Evolutionary conservation across 2,888 invertebrate species (phyloP).

Genomic region (Carabus problematicus): DNA sequence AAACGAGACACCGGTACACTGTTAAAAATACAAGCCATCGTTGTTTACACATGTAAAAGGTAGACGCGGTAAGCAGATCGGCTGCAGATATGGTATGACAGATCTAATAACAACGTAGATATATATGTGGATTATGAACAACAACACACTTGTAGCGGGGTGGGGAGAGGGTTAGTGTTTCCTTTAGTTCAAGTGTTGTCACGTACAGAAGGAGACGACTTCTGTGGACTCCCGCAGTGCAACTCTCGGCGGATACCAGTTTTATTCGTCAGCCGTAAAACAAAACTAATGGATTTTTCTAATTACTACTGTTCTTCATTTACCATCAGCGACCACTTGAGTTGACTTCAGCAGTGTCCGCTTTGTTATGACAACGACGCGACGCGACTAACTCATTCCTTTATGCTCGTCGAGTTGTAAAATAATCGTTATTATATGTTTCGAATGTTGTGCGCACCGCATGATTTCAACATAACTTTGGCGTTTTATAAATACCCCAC

Average conservation of each 20-base stretch:
- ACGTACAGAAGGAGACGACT: slow-evolving; percentile 51
- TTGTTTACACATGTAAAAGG: not conserved
- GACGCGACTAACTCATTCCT: not conserved
- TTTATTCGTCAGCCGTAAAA: slow-evolving; percentile 50
- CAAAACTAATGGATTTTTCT: slow-evolving; percentile 54
- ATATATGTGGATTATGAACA: slow-evolving; percentile 30
- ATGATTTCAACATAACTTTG: no score
- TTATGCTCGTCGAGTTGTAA: not conserved
- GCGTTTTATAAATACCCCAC: no score
- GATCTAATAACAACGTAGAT: slow-evolving; percentile 40
- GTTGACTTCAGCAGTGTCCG: no score
- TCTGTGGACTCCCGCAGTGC: not conserved
- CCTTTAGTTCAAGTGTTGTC: slow-evolving; percentile 53
- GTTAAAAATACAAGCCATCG: not conserved
- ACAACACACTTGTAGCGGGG: not conserved
- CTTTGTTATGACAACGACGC: slow-evolving; percentile 12
- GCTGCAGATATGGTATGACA: slow-evolving; percentile 18
- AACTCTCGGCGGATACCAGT: slow-evolving; percentile 47
- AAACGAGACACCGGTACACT: slow-evolving; percentile 18
- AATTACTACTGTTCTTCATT: slow-evolving; percentile 52
- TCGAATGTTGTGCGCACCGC: no score
- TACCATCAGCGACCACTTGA: no score
- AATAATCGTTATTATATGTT: no score
- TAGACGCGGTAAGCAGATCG: not conserved
- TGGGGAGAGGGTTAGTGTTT: not conserved